Evolutionary conservation across 2,113 vertebrate genomes (phyloP).

Genomic region (Tapirus terrestris): DNA sequence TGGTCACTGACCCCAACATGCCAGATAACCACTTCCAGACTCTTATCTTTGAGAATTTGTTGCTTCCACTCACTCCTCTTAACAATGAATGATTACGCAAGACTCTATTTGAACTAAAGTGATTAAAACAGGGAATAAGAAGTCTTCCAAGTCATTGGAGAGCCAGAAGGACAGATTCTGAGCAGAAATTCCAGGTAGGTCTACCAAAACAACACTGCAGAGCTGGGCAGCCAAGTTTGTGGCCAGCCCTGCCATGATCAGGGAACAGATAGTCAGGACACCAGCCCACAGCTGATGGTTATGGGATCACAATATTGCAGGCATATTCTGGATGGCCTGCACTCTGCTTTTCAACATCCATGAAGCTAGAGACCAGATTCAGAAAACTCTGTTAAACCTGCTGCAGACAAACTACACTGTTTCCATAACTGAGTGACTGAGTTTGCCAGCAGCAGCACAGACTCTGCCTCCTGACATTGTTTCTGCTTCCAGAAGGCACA

Average conservation of each 20-base stretch:
- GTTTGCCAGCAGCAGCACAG: fast-evolving
- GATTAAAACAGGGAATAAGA: neutral
- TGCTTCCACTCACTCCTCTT: neutral
- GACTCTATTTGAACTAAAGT: neutral
- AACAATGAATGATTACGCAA: neutral
- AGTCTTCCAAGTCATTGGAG: neutral
- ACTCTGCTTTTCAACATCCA: neutral
- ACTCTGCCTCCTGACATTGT: fast-evolving
- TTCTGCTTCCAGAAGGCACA: neutral
- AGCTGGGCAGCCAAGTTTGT: neutral
- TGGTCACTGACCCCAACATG: no score
- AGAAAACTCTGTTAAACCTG: neutral
- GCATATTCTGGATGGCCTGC: neutral
- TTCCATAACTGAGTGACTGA: neutral
- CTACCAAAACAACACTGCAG: neutral
- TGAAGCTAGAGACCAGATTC: neutral
- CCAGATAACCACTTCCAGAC: neutral
- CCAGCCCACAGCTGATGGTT: neutral
- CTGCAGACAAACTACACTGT: neutral
- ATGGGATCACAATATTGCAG: fast-evolving
- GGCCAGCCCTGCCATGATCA: neutral
- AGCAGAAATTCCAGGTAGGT: neutral
- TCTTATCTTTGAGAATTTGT: neutral
- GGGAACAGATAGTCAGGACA: neutral
- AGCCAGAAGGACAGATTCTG: neutral